phyloP scores from a whole-genome alignment of 2,113 vertebrate genomes.

The Orientallactaga bullata region DNA sequence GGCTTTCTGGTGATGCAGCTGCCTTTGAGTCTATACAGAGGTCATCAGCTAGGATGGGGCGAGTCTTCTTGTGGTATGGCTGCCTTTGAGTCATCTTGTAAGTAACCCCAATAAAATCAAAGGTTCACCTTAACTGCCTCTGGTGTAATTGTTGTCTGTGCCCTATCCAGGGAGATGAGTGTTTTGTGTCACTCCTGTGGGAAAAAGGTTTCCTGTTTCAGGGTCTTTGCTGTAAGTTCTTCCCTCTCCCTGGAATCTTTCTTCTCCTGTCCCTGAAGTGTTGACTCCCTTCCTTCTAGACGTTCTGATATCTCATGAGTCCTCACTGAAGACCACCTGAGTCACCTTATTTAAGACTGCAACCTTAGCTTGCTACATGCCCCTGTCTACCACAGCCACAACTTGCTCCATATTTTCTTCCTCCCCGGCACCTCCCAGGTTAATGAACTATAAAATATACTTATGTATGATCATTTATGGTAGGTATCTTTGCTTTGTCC shows the following conservation, averaged over 20 bases:
- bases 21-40: too few relatives aligned
- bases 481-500: conserved; percentile 20
- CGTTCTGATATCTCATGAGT: not conserved
- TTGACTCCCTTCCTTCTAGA: not conserved
- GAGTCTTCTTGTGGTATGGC: too few relatives aligned
- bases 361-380: not conserved
- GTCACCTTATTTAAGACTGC: not conserved
- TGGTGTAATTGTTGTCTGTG: too few relatives aligned
- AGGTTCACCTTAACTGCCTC: too few relatives aligned
- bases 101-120: too few relatives aligned
- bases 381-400: not conserved
- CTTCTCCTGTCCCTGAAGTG: not conserved
- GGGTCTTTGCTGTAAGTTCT: not conserved
- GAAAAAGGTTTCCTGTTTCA: not conserved
- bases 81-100: too few relatives aligned
- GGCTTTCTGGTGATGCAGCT: too few relatives aligned
- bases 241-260: not conserved
- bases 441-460: not conserved
- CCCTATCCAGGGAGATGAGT: too few relatives aligned
- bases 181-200: too few relatives aligned
- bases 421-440: not conserved
- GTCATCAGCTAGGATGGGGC: too few relatives aligned
- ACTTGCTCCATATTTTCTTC: not conserved
- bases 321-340: not conserved
- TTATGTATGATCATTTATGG: not conserved